Evolutionary conservation across 1,140 invertebrate species (phyloP), one percentile per base, ranked within the genome.

Genomic region (Drosophila aff.): DNA sequence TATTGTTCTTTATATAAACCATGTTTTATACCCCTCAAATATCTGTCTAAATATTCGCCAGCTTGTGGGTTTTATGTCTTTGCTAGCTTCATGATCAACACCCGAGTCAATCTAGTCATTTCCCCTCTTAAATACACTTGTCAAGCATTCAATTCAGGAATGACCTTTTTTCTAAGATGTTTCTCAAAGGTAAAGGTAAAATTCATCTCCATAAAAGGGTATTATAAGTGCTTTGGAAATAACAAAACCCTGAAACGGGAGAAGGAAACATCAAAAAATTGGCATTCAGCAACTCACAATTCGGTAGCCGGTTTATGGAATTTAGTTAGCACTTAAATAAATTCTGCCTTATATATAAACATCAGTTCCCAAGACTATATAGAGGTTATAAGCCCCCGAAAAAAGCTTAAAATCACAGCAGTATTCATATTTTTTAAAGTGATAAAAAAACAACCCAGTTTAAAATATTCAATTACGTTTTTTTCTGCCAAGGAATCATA

Each of bases 1-100:
- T 2, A 28, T 18, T 31, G 9, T n/a, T 5, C 2, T 11, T 13
- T 13, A 3, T 7, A 10, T n/a, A 18, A 1, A 3, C 0, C 0
- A 1, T n/a, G 0, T 31, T 50, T 16, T 11, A 31, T 31, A 31
- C 3, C 10, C 16, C 4, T 10, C n/a, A 16, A 47, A 47, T 4
- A 26, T 8, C 5, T 16, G 13, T 40, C 5, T 33, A 11, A 11
- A 33, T 33, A 11, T 11, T 33, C 11, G 9, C 10, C 10, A 11
- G 1, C 9, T 11, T 11, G 10, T 40, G 7, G 8, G 0, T 16
- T 16, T 15, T 40, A 40, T 40, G 4, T 40, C 36, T 16, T 16
- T 16, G 23, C 23, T 1, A 26, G 23, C 28, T 53, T 3, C 4
- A 9, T 18, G 0, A 33, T 18, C 50, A 53, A 16, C 33, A 55